A percentile compares a stretch with the other conserved stretches of the same genome.
These are phyloP conservation scores for Poecilia velifera DNA, from an alignment of 2,797 vertebrate genomes.

Conservation along the genomic window DNA sequence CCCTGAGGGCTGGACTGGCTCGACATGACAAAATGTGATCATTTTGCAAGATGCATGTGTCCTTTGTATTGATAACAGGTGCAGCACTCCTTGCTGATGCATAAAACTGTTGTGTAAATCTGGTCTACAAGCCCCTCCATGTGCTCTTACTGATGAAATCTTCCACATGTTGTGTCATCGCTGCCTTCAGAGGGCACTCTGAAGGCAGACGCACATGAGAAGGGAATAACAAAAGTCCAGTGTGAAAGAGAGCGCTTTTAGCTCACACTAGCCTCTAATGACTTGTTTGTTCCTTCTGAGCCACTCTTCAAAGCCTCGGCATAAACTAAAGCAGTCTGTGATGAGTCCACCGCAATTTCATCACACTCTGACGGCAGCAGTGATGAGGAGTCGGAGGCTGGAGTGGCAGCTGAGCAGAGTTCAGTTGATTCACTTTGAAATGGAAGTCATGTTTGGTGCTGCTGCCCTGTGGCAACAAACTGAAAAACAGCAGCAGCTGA, in stretches of 20 bases:
- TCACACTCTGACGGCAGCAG: slow-evolving; percentile 29
- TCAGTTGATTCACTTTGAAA: slow-evolving; percentile 36
- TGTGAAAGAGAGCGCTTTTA: background rate
- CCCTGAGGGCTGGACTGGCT: background rate
- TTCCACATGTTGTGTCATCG: slow-evolving; percentile 29
- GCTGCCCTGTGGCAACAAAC: slow-evolving; percentile 15
- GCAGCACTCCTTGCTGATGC: background rate
- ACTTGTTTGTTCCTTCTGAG: slow-evolving; percentile 57
- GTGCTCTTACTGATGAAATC: slow-evolving; percentile 48
- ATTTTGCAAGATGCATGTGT: background rate
- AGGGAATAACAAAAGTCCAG: slow-evolving; percentile 53
- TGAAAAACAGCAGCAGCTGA: slow-evolving; percentile 25
- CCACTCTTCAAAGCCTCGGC: slow-evolving; percentile 44
- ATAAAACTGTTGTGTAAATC: slow-evolving; percentile 24
- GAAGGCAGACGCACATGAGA: slow-evolving; percentile 27
- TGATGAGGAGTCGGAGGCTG: slow-evolving; percentile 20
- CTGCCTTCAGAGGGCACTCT: slow-evolving; percentile 16
- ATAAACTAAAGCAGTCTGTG: slow-evolving; percentile 24
- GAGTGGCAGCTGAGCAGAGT: slow-evolving; percentile 21
- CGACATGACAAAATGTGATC: background rate
- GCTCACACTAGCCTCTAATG: slow-evolving; percentile 43
- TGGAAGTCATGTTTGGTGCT: slow-evolving; percentile 7
- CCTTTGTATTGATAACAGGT: background rate
- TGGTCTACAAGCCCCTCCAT: slow-evolving; percentile 23
- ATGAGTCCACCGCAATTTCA: slow-evolving; percentile 42